phyloP scores from a whole-genome alignment of 2,888 invertebrate genomes.

The Aphidoletes aphidimyza region DNA sequence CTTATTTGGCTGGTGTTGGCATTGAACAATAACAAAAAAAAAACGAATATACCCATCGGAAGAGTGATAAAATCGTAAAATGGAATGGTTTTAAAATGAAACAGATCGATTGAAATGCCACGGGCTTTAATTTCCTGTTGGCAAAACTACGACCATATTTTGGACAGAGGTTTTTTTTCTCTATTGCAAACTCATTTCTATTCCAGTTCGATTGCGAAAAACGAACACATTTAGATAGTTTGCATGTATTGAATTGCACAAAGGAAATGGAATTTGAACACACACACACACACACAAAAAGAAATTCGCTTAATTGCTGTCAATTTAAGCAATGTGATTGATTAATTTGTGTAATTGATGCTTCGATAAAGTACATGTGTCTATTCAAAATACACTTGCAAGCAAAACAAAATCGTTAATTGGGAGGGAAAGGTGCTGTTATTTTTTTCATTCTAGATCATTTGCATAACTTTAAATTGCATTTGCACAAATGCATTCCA shows the following conservation, averaged over 20 bases:
- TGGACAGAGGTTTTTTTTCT: background rate
- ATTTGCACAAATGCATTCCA: no score
- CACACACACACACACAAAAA: no score
- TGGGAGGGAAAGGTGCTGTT: no score
- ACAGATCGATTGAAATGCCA: background rate
- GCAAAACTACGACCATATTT: background rate
- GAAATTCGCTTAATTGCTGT: background rate
- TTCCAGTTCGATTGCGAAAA: background rate
- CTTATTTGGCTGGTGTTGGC: no score
- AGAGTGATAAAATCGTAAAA: background rate
- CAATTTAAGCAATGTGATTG: slow-evolving; percentile 25
- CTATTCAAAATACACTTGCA: no score
- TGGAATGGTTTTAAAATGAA: background rate
- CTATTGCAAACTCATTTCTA: background rate
- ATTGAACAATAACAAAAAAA: no score
- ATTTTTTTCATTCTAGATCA: no score
- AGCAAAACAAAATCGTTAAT: no score
- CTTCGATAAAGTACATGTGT: background rate
- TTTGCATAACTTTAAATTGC: no score
- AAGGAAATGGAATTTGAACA: no score
- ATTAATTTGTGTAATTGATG: slow-evolving; percentile 1
- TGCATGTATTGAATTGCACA: background rate
- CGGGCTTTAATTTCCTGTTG: background rate
- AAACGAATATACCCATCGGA: no score
- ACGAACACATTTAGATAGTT: background rate